Evolutionary conservation across 2,888 invertebrate species (phyloP).

Genomic region (Apamea sordens): DNA sequence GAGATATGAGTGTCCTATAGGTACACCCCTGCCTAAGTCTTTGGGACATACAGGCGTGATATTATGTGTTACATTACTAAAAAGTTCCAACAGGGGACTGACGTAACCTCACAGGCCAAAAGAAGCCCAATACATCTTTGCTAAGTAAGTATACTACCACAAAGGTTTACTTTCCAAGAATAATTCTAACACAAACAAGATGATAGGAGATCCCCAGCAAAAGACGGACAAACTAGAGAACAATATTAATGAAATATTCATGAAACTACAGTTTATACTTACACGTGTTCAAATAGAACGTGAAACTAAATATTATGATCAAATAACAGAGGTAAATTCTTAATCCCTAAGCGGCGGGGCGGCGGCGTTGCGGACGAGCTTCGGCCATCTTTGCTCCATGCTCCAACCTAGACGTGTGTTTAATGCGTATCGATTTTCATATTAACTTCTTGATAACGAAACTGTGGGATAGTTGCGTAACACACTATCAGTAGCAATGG

Average conservation of each 20-base stretch:
- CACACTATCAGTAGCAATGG: too few relatives aligned
- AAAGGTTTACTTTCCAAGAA: neutral
- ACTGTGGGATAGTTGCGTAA: conserved; percentile 2
- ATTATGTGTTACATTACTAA: too few relatives aligned
- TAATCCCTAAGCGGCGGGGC: conserved; percentile 8
- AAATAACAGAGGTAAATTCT: conserved; percentile 19
- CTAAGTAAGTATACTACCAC: neutral
- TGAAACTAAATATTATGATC: conserved; percentile 15
- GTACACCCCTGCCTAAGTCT: too few relatives aligned
- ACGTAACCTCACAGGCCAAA: neutral
- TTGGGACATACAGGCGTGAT: too few relatives aligned
- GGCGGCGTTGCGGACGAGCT: conserved; percentile 7
- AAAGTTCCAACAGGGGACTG: neutral
- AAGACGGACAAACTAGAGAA: conserved; percentile 2
- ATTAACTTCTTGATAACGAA: conserved; percentile 51
- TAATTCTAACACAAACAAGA: conserved; percentile 2
- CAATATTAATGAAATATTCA: conserved; percentile 41
- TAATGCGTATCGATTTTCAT: conserved; percentile 64
- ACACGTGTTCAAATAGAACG: conserved; percentile 16
- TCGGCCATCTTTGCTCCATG: conserved; percentile 8
- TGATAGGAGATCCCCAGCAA: neutral
- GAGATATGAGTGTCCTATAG: too few relatives aligned
- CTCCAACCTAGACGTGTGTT: neutral
- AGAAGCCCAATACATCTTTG: neutral
- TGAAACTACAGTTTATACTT: conserved; percentile 24